Evolutionary conservation across 2,888 invertebrate genomes (phyloP), one percentile per base, ranked within the genome.

Genomic region (Notodonta dromedarius): DNA sequence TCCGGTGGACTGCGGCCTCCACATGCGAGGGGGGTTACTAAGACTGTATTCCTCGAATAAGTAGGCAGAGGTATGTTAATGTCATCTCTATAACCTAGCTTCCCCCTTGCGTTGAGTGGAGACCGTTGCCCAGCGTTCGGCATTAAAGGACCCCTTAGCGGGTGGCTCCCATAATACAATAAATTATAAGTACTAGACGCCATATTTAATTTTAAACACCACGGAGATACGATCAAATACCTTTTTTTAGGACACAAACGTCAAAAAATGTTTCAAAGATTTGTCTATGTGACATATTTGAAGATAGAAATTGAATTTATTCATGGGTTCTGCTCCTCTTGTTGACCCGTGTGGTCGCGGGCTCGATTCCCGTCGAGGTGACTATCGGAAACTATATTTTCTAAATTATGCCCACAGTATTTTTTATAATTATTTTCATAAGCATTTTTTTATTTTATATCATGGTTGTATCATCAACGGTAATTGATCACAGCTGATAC

Each of bases 221-320:
- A 77, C 73, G 76, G 69, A 80, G 87, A 83, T 87, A 85, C 60
- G 60, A 87, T 86, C 84, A 66, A 73, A 65, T 68, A 72, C 63
- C 60, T 63, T 63, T 82, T 83, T 80, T 70, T 76, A 80, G 80
- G 84, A 84, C 76, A 77, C 61, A 74, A 65, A 69, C 63, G 74
- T 78, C 76, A 76, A 67, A 67, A 24, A 58, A 60, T 61, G 57
- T 52, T 65, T 67, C 53, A 59, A 61, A 54, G 39, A 54, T 56
- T 24, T 60, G 63, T 69, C 77, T 71, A 74, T 77, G 73, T 63
- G 32, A 24, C n/a, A 69, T 63, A 50, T 68, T 70, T 67, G 54
- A 65, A 52, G 58, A 40, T 46, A 11, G 42, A 62, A 7, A 40
- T 60, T 35, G 8, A 14, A n/a, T 56, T 50, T 5, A n/a, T 54